phyloP scores from a whole-genome alignment of 2,888 invertebrate genomes.

The Acronicta leporina region DNA sequence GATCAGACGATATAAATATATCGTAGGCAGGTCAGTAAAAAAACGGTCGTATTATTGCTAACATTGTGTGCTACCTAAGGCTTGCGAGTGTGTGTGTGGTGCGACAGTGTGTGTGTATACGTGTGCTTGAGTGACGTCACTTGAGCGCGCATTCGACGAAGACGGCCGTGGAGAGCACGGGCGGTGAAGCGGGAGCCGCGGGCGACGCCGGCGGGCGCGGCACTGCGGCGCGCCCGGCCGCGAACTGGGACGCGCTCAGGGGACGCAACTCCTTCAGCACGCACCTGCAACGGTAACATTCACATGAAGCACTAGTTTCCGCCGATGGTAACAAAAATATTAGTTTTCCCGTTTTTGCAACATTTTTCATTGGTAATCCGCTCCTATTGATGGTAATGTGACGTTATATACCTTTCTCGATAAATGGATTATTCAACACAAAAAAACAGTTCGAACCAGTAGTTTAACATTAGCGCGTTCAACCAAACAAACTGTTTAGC shows the following conservation, averaged over 20 bases:
- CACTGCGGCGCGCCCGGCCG: constrained; percentile 50
- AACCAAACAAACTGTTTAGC: no score
- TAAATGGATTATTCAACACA: no score
- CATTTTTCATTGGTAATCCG: no score
- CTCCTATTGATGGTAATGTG: no score
- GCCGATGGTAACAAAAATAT: no score
- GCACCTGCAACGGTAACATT: constrained; percentile 66
- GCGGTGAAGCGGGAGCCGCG: constrained; percentile 34
- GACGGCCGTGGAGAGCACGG: constrained; percentile 60
- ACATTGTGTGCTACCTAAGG: constrained; percentile 16
- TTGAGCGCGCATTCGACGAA: constrained; percentile 87
- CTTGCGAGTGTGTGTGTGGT: constrained; percentile 14
- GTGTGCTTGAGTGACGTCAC: constrained; percentile 67
- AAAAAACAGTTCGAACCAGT: no score
- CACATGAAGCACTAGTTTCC: no score
- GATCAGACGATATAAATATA: no score
- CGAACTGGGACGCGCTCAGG: constrained; percentile 87
- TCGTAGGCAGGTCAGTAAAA: neutral
- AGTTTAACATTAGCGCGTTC: no score
- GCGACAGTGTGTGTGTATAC: neutral
- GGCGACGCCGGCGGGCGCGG: constrained; percentile 28
- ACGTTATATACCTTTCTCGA: no score
- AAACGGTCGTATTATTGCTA: neutral
- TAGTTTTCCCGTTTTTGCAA: no score
- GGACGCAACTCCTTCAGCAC: constrained; percentile 90